Evolutionary conservation across 1,140 invertebrate genomes (phyloP).

Genomic region (Chrysomallon squamiferum): DNA sequence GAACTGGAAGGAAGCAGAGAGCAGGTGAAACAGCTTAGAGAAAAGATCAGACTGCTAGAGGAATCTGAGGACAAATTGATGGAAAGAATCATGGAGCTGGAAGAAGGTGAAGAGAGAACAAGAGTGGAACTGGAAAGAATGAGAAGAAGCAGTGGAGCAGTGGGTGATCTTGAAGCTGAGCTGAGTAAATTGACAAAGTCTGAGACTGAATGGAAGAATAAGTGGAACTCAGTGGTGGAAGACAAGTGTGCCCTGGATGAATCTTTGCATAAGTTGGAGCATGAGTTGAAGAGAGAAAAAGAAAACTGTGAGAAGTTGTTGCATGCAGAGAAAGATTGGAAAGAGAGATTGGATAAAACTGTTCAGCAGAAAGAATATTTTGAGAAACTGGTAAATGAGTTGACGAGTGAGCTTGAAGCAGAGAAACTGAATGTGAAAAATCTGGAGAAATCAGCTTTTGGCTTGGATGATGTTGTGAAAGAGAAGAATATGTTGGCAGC

Average conservation of each 20-base stretch:
- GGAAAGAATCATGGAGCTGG: constrained; percentile 55
- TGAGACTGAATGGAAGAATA: neutral
- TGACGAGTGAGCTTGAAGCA: neutral
- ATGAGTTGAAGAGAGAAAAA: constrained; percentile 3
- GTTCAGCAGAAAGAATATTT: neutral
- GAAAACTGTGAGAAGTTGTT: neutral
- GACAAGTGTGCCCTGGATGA: too few relatives aligned
- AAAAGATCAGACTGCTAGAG: constrained; percentile 48
- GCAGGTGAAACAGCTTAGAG: constrained; percentile 34
- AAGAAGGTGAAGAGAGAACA: constrained; percentile 44
- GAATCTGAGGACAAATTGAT: constrained; percentile 53
- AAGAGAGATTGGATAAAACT: neutral
- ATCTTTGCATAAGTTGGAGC: too few relatives aligned
- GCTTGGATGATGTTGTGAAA: constrained; percentile 6
- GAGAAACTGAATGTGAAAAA: constrained; percentile 20
- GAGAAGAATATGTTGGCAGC: neutral
- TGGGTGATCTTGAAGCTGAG: constrained; percentile 25
- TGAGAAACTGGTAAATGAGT: neutral
- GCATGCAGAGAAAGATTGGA: constrained; percentile 14
- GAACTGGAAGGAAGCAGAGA: constrained; percentile 26
- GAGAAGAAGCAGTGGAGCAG: neutral
- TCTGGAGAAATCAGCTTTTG: constrained; percentile 8
- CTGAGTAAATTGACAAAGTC: constrained; percentile 18
- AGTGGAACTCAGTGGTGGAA: neutral
- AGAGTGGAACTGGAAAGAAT: constrained; percentile 29